Evolutionary conservation across 2,797 vertebrate species (phyloP).

Genomic region (Myoxocephalus aenaeus): DNA sequence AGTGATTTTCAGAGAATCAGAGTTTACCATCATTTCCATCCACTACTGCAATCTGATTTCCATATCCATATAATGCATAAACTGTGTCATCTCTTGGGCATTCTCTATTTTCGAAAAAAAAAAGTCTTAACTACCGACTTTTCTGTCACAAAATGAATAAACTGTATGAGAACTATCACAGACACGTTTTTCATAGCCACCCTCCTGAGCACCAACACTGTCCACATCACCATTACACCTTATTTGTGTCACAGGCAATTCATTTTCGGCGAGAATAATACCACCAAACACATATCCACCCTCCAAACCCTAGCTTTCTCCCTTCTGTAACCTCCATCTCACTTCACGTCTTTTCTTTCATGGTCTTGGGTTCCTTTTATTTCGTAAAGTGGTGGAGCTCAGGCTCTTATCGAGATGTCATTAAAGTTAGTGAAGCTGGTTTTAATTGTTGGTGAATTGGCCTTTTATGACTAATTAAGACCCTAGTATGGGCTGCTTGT

Average conservation of each 20-base stretch:
- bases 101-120: background rate
- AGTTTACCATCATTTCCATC: background rate
- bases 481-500: slow-evolving; percentile 67
- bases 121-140: background rate
- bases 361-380: slow-evolving; percentile 61
- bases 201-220: background rate
- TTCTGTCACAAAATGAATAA: background rate
- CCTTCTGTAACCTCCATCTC: slow-evolving; percentile 22
- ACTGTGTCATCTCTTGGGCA: background rate
- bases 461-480: slow-evolving; percentile 83
- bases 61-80: background rate
- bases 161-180: background rate
- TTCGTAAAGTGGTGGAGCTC: slow-evolving; percentile 60
- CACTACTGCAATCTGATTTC: background rate
- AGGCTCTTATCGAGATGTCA: slow-evolving; percentile 49
- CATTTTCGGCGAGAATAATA: background rate
- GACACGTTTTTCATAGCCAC: background rate
- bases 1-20: background rate
- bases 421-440: slow-evolving; percentile 70
- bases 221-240: slow-evolving; percentile 18
- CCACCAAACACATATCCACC: slow-evolving; percentile 9
- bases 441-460: slow-evolving; percentile 80
- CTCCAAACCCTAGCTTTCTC: slow-evolving; percentile 13
- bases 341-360: slow-evolving; percentile 50
- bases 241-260: slow-evolving; percentile 11